Evolutionary conservation across 2,113 vertebrate species (phyloP), one percentile per base, ranked within the genome.

Genomic region (Pantherophis guttatus): DNA sequence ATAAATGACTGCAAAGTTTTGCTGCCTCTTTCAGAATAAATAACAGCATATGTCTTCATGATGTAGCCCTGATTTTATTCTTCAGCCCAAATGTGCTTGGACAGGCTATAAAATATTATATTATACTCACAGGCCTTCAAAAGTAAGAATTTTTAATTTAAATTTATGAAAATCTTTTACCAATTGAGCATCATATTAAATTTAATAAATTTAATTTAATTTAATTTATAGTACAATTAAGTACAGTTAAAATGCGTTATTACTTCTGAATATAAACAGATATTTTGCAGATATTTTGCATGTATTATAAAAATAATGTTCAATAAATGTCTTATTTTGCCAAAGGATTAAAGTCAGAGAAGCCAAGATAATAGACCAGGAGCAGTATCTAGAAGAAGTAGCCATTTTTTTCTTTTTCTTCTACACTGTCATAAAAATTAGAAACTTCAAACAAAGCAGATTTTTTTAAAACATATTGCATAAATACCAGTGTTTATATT

Each of bases 1-100:
- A 12, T 29, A 92, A 89, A 70, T 94, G 89, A 89, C 75, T 94
- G 8, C 3, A 95, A 88, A 23, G 1, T 48, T 54, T 52, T 59
- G 0, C 1, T 87, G 86, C 7, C 90, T 94, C 94, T 94, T 48
- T 39, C 50, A 93, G 86, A 59, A 90, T 55, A n/a, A 93, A 87
- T 89, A 86, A 50, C 44, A 89, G 0, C 29, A 48, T 2, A 62
- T 26, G 54, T 93, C 85, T 92, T 90, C 21, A 50, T 87, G 91
- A 91, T 81, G 87, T 90, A 88, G 55, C 23, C 81, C 21, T 62
- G 7, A 33, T 89, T 94, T 90, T 94, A 11, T 88, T 48, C 88
- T 39, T 44, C 19, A 85, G 50, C 91, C 13, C 9, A 93, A 65
- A 52, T 57, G 5, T 0, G 90, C 94, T 86, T 65, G 10, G n/a